Percentiles rank a stretch among this genome's conserved stretches.
phyloP scores from a whole-genome alignment of 2,113 vertebrate species.

The Protomyctophum bolini region DNA sequence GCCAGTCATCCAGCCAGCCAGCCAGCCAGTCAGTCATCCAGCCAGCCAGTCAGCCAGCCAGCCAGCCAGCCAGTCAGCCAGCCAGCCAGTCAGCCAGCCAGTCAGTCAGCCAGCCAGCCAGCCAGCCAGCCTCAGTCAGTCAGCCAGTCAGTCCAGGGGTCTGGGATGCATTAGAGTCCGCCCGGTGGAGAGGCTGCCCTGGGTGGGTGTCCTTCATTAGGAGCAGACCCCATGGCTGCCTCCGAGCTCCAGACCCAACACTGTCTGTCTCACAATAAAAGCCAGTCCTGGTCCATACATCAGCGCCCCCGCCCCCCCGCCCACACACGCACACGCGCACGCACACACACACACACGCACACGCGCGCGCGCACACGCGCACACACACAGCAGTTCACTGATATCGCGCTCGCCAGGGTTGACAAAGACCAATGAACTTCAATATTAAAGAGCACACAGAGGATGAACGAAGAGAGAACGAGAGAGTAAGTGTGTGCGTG shows the following conservation, averaged over 20 bases:
- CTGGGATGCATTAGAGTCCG: constrained; percentile 77
- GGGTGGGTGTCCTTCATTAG: constrained; percentile 70
- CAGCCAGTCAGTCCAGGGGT: constrained; percentile 46
- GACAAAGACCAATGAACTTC: constrained; percentile 68
- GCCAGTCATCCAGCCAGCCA: too few relatives aligned
- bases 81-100: too few relatives aligned
- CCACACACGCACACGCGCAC: constrained; percentile 13
- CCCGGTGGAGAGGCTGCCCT: constrained; percentile 56
- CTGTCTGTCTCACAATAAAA: constrained; percentile 73
- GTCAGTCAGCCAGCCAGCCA: too few relatives aligned
- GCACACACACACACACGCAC: constrained; percentile 16
- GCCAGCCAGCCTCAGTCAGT: constrained; percentile 12
- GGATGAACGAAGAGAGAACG: constrained; percentile 40
- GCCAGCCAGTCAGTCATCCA: too few relatives aligned
- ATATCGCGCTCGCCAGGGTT: constrained; percentile 27
- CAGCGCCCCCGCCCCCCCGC: constrained; percentile 22
- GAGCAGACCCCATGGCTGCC: constrained; percentile 20
- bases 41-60: too few relatives aligned
- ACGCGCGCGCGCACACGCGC: constrained; percentile 17
- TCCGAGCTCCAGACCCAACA: constrained; percentile 38
- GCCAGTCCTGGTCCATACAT: constrained; percentile 69
- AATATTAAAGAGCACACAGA: constrained; percentile 66
- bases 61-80: too few relatives aligned
- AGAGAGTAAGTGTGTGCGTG: constrained; percentile 20
- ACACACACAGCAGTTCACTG: constrained; percentile 19